Conservation (phyloP, 1,140 invertebrate species). For the Geopemphigus sp. region DNA sequence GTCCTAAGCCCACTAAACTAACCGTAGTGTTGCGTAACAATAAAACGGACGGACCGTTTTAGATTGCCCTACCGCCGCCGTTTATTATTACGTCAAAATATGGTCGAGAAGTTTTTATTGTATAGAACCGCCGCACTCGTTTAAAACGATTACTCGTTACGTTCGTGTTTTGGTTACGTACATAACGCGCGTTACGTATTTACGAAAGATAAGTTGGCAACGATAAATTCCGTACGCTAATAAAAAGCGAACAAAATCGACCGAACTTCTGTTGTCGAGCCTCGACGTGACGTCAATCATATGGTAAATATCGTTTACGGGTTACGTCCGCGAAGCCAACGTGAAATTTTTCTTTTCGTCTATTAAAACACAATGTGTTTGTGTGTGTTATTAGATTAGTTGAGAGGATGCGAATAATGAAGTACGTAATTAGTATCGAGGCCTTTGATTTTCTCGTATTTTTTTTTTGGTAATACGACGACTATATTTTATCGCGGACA, state of each 20-base stretch:
- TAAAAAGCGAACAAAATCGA: conserved; percentile 17
- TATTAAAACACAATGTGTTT: no score
- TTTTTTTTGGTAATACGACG: no score
- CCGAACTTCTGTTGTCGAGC: neutral
- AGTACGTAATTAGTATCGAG: no score
- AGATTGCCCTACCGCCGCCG: neutral
- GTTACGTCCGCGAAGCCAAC: no score
- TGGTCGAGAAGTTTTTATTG: neutral
- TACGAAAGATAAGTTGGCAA: neutral
- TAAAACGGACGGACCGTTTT: neutral
- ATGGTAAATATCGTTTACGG: no score
- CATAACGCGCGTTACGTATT: no score
- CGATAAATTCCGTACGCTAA: neutral
- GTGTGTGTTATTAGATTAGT: no score
- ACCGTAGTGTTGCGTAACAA: neutral
- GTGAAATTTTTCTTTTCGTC: no score
- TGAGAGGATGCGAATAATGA: no score
- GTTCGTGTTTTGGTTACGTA: neutral
- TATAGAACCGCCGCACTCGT: neutral
- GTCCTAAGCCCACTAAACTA: neutral
- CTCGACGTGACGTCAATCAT: no score
- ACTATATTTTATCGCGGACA: no score
- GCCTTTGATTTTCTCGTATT: no score
- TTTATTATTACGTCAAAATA: conserved; percentile 16
- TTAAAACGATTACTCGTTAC: conserved; percentile 17